Base-by-base conservation (phyloP, 2,888 invertebrate genomes). In the Eupithecia exiguata region DNA sequence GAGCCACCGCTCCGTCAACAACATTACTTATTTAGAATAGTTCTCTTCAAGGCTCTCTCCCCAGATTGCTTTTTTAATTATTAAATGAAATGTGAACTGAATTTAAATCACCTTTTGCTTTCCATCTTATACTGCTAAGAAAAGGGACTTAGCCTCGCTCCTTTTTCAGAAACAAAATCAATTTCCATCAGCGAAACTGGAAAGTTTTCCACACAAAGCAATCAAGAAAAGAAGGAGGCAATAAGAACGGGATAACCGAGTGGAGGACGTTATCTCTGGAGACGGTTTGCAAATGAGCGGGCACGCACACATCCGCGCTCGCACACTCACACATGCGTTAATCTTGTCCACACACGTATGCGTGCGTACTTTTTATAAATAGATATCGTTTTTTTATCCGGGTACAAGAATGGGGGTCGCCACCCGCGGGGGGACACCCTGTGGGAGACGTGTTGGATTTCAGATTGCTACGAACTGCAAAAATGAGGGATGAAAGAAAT, bases 401-500 rank as follows among this genome's bases (percentile, higher is more conserved):
- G 91, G 93, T 91, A 93, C 92, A 93, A 93, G 94, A 94, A 93
- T 92, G 90, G 91, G 81, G 91, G 90, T 89, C 86, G 88, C 90
- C 92, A 90, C 92, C 92, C 91, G 87, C 86, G 88, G 90, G 88
- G 89, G 89, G 87, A 86, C 77, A 85, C 89, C 91, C 92, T 87
- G 91, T 91, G 92, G 93, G 94, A 92, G 94, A 93, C 94, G 94
- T 94, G 93, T 93, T 93, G 94, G 94, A 93, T 94, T 94, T 93
- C 94, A 94, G 95, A 95, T 95, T 94, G 94, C 95, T 94, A 94
- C 94, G 94, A 94, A 94, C 95, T 95, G 94, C 95, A 95, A 95
- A 95, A 95, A 95, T 95, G 95, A 95, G 95, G 95, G 95, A 95
- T 95, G 95, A 95, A 95, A 95, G 95, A 95, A 95, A 95, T 95